Conservation (phyloP, 1,140 invertebrate species). For the Drosophila rhopaloa region DNA sequence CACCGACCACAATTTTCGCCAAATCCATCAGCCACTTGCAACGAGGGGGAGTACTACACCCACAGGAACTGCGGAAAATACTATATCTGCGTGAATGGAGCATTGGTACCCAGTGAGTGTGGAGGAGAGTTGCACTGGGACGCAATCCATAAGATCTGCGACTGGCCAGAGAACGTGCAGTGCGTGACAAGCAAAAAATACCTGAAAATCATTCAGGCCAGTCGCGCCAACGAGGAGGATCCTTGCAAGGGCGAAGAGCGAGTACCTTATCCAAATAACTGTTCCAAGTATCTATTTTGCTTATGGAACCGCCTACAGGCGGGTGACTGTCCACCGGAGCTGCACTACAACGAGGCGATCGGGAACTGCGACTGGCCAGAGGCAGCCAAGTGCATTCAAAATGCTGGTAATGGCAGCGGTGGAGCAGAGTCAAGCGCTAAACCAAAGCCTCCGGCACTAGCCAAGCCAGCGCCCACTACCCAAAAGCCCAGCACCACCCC, state of each 20-base stretch:
- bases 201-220: constrained; percentile 60
- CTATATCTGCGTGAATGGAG: constrained; percentile 77
- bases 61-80: constrained; percentile 84
- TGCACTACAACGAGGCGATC: constrained; percentile 90
- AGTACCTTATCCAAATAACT: constrained; percentile 88
- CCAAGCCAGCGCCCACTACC: constrained; percentile 62
- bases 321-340: constrained; percentile 89
- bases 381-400: constrained; percentile 87
- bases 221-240: constrained; percentile 81
- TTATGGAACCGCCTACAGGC: constrained; percentile 91
- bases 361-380: constrained; percentile 92
- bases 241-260: constrained; percentile 88
- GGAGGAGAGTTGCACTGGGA: constrained; percentile 91
- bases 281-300: constrained; percentile 90
- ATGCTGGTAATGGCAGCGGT: constrained; percentile 8
- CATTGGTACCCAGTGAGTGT: constrained; percentile 85
- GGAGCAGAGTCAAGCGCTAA: constrained; percentile 17
- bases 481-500: constrained; percentile 60
- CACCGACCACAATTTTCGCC: constrained; percentile 26
- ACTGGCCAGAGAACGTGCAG: constrained; percentile 86
- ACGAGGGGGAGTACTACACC: constrained; percentile 85
- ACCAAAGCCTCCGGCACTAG: constrained; percentile 42
- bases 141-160: constrained; percentile 89
- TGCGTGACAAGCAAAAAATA: constrained; percentile 76
- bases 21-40: constrained; percentile 60